Percentiles rank a stretch among this genome's conserved stretches.
Conservation (phyloP, 2,113 vertebrate species). For the Alethe castanea region DNA sequence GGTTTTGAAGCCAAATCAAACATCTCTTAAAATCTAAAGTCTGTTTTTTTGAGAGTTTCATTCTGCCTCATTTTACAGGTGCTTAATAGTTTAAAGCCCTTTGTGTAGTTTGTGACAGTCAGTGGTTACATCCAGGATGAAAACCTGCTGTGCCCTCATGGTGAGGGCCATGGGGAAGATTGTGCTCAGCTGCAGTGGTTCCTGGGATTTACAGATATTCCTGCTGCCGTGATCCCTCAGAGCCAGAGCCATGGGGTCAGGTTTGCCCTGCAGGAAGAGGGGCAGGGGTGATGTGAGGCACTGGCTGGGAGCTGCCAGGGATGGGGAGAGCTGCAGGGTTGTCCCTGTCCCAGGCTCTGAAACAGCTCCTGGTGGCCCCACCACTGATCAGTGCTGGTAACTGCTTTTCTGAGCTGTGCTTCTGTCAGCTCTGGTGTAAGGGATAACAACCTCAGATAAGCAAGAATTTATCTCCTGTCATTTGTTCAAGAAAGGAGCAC, state of each 20-base stretch:
- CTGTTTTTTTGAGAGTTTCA: not conserved
- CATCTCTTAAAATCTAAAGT: not conserved
- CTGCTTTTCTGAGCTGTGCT: not conserved
- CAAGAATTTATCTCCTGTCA: not conserved
- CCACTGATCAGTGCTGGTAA: not conserved
- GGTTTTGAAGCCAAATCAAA: not conserved
- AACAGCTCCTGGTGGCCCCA: not conserved
- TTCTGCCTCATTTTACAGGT: not conserved
- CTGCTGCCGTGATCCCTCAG: not conserved
- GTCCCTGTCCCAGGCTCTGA: not conserved
- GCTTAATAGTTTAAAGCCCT: not conserved
- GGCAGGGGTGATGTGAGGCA: no score
- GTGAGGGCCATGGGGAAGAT: not conserved
- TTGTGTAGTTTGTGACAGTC: not conserved
- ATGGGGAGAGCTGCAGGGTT: not conserved
- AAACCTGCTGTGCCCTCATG: not conserved
- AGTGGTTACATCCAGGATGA: not conserved
- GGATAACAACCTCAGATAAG: not conserved
- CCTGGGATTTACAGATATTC: not conserved
- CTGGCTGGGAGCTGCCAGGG: not conserved
- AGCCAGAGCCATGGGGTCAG: not conserved
- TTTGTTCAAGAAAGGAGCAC: not conserved
- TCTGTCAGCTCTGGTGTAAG: not conserved
- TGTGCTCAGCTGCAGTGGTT: not conserved
- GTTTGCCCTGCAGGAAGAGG: not conserved